Evolutionary conservation across 2,113 vertebrate species (phyloP).

Genomic region (Pelobates fuscus): DNA sequence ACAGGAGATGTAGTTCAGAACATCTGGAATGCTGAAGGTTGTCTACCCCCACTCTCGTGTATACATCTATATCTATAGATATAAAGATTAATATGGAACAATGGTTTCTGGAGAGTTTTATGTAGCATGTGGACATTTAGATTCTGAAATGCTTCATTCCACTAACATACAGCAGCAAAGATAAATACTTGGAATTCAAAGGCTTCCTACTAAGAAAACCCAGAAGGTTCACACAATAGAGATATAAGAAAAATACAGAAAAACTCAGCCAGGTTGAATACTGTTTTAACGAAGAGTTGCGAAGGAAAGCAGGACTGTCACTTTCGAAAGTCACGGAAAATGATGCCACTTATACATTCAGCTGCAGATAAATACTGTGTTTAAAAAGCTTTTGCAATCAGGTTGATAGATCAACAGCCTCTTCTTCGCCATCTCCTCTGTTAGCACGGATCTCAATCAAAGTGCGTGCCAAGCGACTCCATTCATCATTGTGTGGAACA

Average conservation of each 20-base stretch:
- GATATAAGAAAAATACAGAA: slow-evolving; percentile 3
- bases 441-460: slow-evolving; percentile 94
- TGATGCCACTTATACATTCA: slow-evolving; percentile 9
- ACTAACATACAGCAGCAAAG: not conserved
- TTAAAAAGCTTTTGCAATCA: slow-evolving; percentile 55
- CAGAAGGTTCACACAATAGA: slow-evolving; percentile 5
- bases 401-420: slow-evolving; percentile 83
- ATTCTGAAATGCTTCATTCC: not conserved
- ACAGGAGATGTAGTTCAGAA: no score
- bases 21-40: no score
- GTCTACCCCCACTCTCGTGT: no score
- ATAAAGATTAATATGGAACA: no score
- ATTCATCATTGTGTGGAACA: slow-evolving; percentile 87
- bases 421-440: slow-evolving; percentile 89
- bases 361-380: slow-evolving; percentile 37
- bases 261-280: not conserved
- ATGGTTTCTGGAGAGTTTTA: no score
- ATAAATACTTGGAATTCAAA: not conserved
- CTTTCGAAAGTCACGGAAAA: slow-evolving; percentile 55
- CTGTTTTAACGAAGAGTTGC: slow-evolving; percentile 20
- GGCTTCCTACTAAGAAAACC: not conserved
- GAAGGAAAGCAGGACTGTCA: not conserved
- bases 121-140: no score
- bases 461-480: slow-evolving; percentile 88
- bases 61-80: no score